A percentile compares a stretch with the other conserved stretches of the same genome.
Conservation (phyloP, 2,888 invertebrate species). For the Oscheius sp. region DNA sequence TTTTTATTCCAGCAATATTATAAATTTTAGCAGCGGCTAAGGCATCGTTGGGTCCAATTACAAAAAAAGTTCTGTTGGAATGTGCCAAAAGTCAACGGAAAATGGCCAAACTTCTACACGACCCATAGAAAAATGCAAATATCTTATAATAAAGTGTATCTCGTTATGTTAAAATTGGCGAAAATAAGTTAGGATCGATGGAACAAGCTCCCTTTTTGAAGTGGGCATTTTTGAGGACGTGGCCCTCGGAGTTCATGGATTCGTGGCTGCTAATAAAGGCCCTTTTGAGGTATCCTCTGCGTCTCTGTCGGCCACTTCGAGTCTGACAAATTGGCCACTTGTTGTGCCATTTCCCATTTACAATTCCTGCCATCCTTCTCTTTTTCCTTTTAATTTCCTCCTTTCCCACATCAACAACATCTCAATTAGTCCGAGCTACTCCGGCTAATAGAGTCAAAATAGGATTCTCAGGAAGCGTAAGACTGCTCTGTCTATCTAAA, state of each 20-base stretch:
- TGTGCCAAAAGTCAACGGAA: slow-evolving; percentile 1
- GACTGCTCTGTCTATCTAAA: no score
- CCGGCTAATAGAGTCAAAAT: no score
- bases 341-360: slow-evolving; percentile 1
- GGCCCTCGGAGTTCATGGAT: background rate
- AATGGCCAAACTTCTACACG: background rate
- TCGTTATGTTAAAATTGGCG: no score
- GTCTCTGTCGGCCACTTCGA: slow-evolving; percentile 25
- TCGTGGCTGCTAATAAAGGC: background rate
- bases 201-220: background rate
- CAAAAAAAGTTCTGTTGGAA: slow-evolving; percentile 13
- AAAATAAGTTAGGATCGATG: background rate
- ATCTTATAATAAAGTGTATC: no score
- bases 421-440: slow-evolving; percentile 2
- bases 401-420: background rate
- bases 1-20: no score
- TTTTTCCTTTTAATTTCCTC: background rate
- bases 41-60: slow-evolving; percentile 11
- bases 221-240: no score
- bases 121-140: no score
- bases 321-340: slow-evolving; percentile 34
- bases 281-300: slow-evolving; percentile 25
- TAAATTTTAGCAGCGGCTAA: slow-evolving; percentile 26
- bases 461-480: no score
- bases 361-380: background rate